Evolutionary conservation across 2,113 vertebrate genomes (phyloP).

Genomic region (Oryzias celebensis): DNA sequence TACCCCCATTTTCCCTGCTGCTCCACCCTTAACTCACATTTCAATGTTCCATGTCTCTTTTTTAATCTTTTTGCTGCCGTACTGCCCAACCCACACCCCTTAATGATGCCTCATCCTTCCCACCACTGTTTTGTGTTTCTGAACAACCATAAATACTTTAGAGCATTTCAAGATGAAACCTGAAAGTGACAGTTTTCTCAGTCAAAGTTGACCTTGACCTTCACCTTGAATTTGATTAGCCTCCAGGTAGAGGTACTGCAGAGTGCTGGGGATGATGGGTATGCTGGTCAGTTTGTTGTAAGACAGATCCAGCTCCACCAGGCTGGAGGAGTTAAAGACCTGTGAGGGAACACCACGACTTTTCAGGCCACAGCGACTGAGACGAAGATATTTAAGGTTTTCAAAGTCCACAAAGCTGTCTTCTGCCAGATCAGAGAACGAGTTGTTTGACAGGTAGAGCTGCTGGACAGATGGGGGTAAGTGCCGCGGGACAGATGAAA

Average conservation of each 20-base stretch:
- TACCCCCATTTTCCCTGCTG: conserved; percentile 3
- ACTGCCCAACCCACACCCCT: too few relatives aligned
- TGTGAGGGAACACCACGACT: conserved; percentile 36
- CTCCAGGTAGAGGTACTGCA: conserved; percentile 79
- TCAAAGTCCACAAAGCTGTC: conserved; percentile 59
- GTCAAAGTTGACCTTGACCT: background rate
- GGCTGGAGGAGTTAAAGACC: conserved; percentile 71
- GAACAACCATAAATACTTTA: too few relatives aligned
- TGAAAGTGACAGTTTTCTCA: background rate
- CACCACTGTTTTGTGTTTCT: too few relatives aligned
- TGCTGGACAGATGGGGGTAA: conserved; percentile 74
- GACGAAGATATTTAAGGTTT: conserved; percentile 68
- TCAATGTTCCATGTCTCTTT: conserved; percentile 9
- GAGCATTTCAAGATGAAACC: too few relatives aligned
- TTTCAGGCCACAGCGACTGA: conserved; percentile 68
- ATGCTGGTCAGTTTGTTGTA: conserved; percentile 73
- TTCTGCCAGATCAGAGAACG: conserved; percentile 53
- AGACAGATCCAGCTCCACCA: conserved; percentile 80
- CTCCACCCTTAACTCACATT: conserved; percentile 16
- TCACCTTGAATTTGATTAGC: conserved; percentile 78
- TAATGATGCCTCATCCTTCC: too few relatives aligned
- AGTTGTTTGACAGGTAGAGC: conserved; percentile 77
- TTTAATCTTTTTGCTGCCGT: background rate
- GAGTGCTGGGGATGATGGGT: conserved; percentile 69
- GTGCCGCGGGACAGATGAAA: conserved; percentile 64